phyloP scores from a whole-genome alignment of 35 echinoderm and acorn worm species.

The Ophioderma brevispina region DNA sequence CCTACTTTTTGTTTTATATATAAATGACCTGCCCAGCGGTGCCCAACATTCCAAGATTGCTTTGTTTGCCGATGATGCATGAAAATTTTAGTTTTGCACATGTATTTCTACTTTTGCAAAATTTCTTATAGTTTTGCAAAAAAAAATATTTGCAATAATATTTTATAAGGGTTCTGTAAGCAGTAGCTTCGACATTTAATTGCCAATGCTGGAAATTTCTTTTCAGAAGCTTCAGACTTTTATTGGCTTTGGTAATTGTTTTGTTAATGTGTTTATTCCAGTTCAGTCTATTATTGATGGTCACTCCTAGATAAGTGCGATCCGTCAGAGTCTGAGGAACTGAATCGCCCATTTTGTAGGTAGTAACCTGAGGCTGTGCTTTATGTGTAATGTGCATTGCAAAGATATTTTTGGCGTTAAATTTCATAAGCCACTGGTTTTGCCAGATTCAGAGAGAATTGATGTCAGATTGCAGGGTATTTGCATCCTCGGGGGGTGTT shows the following conservation, averaged over 20 bases:
- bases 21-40: too few species aligned
- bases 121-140: too few species aligned
- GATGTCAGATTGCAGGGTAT: conserved; percentile 34
- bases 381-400: not conserved
- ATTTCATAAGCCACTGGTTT: conserved; percentile 46
- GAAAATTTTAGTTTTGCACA: too few species aligned
- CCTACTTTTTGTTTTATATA: too few species aligned
- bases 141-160: too few species aligned
- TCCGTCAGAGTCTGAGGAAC: not conserved
- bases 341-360: not conserved
- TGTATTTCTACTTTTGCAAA: too few species aligned
- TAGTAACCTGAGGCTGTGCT: not conserved
- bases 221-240: not conserved
- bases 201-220: not conserved
- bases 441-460: conserved; percentile 31
- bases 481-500: not conserved
- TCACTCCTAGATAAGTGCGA: not conserved
- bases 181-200: not conserved
- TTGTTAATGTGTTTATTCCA: not conserved
- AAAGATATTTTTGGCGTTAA: conserved; percentile 27
- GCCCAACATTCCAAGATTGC: too few species aligned
- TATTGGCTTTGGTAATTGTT: not conserved
- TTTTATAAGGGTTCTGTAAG: conserved; percentile 1
- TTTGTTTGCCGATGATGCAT: too few species aligned
- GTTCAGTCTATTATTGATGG: not conserved